Evolutionary conservation across 2,888 invertebrate species (phyloP).

Genomic region (Lacanobia wlatinum): DNA sequence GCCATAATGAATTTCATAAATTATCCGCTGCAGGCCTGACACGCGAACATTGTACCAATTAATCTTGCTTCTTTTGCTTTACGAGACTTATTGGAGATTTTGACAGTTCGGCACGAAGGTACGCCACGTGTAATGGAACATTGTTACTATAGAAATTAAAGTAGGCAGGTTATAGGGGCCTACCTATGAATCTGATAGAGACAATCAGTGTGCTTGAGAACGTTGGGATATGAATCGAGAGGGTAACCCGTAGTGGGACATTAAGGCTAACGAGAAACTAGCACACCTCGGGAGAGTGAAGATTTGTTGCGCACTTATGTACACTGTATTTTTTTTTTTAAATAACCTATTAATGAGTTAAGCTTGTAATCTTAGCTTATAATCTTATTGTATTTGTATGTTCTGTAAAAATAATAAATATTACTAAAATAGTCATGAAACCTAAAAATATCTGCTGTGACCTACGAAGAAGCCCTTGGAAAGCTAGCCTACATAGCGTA

Average conservation of each 20-base stretch:
- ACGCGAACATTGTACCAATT: conserved; percentile 67
- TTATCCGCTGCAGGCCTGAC: conserved; percentile 63
- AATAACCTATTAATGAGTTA: no score
- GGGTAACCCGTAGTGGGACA: no score
- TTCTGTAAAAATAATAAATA: no score
- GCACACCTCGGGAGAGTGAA: background rate
- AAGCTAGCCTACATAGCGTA: background rate
- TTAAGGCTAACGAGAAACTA: background rate
- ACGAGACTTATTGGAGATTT: conserved; percentile 65
- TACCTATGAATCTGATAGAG: background rate
- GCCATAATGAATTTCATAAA: conserved; percentile 75
- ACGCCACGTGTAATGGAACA: conserved; percentile 5
- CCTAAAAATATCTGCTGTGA: background rate
- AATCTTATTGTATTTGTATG: no score
- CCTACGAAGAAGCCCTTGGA: background rate
- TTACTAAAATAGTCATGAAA: no score
- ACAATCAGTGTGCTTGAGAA: background rate
- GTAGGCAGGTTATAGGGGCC: background rate
- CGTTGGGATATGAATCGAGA: conserved; percentile 1
- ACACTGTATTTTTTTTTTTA: no score
- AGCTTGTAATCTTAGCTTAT: no score
- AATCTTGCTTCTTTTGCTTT: conserved; percentile 65
- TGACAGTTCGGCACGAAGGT: conserved; percentile 60
- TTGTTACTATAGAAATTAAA: conserved; percentile 18
- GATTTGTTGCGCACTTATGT: no score